Conservation (phyloP, 2,113 vertebrate genomes). For the Progne subis region DNA sequence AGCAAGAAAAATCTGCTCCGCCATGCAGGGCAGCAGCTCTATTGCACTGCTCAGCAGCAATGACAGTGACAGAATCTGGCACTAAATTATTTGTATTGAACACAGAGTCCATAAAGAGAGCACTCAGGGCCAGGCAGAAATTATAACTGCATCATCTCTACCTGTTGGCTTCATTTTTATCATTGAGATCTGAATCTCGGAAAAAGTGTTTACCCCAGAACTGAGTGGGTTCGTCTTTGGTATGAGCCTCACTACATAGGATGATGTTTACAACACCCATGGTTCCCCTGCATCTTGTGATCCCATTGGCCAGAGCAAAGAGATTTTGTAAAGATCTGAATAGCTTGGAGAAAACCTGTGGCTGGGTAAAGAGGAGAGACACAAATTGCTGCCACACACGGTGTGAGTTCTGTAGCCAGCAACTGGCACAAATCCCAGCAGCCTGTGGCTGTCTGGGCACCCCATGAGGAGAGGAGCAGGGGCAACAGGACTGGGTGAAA, state of each 20-base stretch:
- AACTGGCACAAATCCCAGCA: background rate
- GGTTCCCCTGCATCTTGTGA: background rate
- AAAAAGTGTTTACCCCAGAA: background rate
- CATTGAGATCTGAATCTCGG: background rate
- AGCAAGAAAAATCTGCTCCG: background rate
- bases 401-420: background rate
- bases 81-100: background rate
- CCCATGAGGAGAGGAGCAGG: background rate
- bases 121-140: background rate
- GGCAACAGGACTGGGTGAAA: accelerated
- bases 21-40: background rate
- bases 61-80: background rate
- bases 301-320: background rate
- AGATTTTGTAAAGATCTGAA: background rate
- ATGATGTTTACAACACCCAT: background rate
- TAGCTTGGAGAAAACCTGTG: background rate
- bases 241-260: background rate
- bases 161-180: background rate
- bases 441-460: background rate
- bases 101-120: background rate
- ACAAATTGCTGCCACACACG: background rate
- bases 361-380: background rate
- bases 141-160: background rate
- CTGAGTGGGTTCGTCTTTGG: background rate
- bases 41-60: background rate